Conservation (phyloP, 1,140 invertebrate species). For the Stegodyphus dumicola region DNA sequence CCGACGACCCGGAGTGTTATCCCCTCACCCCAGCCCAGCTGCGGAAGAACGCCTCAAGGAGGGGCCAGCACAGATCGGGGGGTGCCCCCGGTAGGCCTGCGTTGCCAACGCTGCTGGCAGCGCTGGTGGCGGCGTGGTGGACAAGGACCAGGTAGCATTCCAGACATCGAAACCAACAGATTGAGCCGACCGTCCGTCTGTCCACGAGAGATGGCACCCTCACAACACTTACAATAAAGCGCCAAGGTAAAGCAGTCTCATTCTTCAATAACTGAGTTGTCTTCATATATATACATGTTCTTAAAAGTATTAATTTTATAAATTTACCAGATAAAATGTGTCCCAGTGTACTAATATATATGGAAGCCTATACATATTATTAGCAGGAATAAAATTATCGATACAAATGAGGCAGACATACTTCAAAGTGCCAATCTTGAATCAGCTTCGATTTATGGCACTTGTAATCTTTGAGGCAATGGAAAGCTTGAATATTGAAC, state of each 20-base stretch:
- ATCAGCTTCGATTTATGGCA: no score
- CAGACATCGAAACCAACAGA: slow-evolving; percentile 58
- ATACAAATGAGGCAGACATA: no score
- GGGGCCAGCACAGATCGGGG: slow-evolving; percentile 38
- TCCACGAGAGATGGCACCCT: slow-evolving; percentile 35
- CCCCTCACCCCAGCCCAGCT: slow-evolving; percentile 34
- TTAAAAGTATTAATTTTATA: no score
- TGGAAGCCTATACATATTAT: no score
- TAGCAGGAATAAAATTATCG: no score
- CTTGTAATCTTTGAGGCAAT: no score
- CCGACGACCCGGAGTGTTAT: slow-evolving; percentile 42
- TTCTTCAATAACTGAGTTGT: no score
- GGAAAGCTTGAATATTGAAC: no score
- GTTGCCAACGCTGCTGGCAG: background rate
- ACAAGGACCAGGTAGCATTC: slow-evolving; percentile 48
- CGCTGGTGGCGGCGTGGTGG: slow-evolving; percentile 13
- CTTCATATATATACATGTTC: no score
- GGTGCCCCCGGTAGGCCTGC: background rate
- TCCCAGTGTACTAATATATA: no score
- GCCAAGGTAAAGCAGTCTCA: background rate
- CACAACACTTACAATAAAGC: background rate
- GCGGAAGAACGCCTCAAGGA: slow-evolving; percentile 20
- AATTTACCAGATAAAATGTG: no score
- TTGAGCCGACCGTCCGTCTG: slow-evolving; percentile 58
- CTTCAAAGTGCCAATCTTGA: no score